These are phyloP conservation scores for Delphinus delphis DNA, from an alignment of 2,113 vertebrate species.

Conservation along the genomic window DNA sequence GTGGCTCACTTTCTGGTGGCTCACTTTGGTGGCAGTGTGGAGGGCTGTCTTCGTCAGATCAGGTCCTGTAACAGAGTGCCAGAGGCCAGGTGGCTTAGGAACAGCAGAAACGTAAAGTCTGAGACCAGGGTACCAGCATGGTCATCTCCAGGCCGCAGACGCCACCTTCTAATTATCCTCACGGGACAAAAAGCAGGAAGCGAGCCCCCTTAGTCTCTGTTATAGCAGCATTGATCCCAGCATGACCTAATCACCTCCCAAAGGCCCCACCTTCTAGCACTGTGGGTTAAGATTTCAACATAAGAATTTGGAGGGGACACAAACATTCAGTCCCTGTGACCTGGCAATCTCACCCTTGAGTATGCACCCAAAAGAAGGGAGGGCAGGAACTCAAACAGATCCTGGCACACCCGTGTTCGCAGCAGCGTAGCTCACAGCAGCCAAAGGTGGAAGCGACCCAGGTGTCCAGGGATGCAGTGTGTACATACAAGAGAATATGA, in stretches of 20 bases:
- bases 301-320: not conserved
- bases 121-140: not conserved
- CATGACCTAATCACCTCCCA: not conserved
- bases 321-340: not conserved
- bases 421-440: no score
- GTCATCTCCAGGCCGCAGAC: fast-evolving
- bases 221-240: no score
- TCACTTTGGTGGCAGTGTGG: not conserved
- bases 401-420: no score
- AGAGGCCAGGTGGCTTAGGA: no score
- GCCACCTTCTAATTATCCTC: not conserved
- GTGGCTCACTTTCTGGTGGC: not conserved
- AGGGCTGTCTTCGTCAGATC: not conserved
- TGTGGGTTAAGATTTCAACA: not conserved
- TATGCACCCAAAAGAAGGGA: no score
- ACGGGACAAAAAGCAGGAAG: not conserved
- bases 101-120: not conserved
- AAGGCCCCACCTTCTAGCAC: not conserved
- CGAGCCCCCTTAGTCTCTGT: not conserved
- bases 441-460: not conserved
- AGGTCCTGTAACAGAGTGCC: no score
- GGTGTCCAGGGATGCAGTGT: no score
- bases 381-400: not conserved
- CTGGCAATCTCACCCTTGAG: not conserved
- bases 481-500: no score